phyloP scores from a whole-genome alignment of 1,140 invertebrate genomes.

The Apis mellifera region DNA sequence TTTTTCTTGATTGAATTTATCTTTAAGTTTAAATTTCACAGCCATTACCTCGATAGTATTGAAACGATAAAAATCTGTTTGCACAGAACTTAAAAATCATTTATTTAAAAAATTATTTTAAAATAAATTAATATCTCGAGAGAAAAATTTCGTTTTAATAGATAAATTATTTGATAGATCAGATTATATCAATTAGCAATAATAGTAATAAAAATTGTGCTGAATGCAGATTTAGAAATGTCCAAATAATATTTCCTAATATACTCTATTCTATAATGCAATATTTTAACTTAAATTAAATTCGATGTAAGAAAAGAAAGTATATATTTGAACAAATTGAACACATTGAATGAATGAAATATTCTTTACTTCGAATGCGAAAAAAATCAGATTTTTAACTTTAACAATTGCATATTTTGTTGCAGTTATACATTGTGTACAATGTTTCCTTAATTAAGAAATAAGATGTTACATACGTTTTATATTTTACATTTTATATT shows the following conservation, averaged over 20 bases:
- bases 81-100: no score
- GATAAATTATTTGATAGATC: not conserved
- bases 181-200: not conserved
- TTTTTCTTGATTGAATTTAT: no score
- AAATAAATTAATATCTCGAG: no score
- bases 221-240: not conserved
- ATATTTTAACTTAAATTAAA: not conserved
- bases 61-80: no score
- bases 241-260: not conserved
- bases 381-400: no score
- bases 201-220: not conserved
- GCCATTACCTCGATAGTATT: no score
- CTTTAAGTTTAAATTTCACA: no score
- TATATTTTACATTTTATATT: conserved; percentile 12
- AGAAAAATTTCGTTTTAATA: not conserved
- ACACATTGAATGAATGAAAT: no score
- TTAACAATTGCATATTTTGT: no score
- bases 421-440: not conserved
- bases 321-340: no score
- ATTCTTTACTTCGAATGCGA: no score
- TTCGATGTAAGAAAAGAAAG: not conserved
- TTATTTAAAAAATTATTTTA: no score
- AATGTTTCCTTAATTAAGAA: not conserved
- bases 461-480: conserved; percentile 8
- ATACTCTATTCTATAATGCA: not conserved